These are phyloP conservation scores for Agapostemon virescens DNA, from an alignment of 2,888 invertebrate species.

Conservation along the genomic window DNA sequence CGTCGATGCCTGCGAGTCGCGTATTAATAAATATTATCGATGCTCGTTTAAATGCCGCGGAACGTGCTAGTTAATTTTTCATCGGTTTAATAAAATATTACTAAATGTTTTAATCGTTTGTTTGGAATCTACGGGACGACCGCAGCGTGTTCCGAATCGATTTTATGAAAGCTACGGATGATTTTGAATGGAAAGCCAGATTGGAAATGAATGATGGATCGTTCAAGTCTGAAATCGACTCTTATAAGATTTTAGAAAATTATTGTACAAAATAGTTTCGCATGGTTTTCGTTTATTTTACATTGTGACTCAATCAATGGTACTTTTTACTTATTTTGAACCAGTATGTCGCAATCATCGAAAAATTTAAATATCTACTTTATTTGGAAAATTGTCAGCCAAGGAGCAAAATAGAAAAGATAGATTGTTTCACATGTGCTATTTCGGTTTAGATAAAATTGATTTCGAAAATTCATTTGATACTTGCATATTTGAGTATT, in stretches of 20 bases:
- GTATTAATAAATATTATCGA: slow-evolving; percentile 3
- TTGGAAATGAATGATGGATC: neutral
- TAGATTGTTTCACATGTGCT: neutral
- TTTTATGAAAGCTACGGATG: too few species aligned
- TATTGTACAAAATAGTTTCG: neutral
- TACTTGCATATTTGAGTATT: too few species aligned
- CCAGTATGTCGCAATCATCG: neutral
- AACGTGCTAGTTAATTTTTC: neutral
- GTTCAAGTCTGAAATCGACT: neutral
- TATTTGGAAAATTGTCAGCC: too few species aligned
- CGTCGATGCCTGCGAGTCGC: neutral
- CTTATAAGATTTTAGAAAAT: neutral
- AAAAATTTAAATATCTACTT: neutral
- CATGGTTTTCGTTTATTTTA: too few species aligned
- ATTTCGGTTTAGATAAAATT: neutral
- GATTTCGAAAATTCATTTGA: neutral
- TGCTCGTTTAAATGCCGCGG: neutral
- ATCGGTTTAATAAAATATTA: neutral
- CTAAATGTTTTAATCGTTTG: neutral
- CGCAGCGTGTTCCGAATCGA: too few species aligned
- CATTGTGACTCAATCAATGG: too few species aligned
- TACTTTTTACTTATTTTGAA: too few species aligned
- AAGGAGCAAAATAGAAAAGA: neutral
- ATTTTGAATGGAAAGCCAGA: neutral
- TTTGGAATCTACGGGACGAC: neutral